These are phyloP conservation scores for Patella ulyssiponensis DNA, from an alignment of 2,888 invertebrate species.

Conservation along the genomic window DNA sequence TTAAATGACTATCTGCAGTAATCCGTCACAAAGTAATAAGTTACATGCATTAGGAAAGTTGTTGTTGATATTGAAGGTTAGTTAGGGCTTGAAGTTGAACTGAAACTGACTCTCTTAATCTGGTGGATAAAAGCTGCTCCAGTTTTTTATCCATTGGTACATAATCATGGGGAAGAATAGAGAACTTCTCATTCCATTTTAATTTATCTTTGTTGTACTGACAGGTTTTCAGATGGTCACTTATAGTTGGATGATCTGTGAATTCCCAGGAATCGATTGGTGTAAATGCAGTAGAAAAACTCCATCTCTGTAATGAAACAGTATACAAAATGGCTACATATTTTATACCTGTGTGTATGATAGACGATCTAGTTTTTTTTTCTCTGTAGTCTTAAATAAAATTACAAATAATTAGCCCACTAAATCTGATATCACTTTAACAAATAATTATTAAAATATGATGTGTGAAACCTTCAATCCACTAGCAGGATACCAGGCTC, in stretches of 20 bases:
- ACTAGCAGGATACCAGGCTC: no score
- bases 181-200: constrained; percentile 21
- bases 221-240: constrained; percentile 72
- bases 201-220: constrained; percentile 63
- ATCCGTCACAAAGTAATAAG: no score
- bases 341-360: background rate
- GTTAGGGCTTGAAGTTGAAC: constrained; percentile 10
- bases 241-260: constrained; percentile 63
- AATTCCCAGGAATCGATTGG: constrained; percentile 72
- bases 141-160: constrained; percentile 23
- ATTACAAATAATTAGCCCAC: background rate
- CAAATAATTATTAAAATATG: background rate
- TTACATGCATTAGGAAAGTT: no score
- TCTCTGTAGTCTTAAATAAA: background rate
- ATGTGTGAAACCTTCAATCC: no score
- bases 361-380: background rate
- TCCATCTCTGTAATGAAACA: constrained; percentile 69
- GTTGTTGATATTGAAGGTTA: no score
- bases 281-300: constrained; percentile 72
- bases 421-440: background rate
- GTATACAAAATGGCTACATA: background rate
- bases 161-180: constrained; percentile 21
- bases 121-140: constrained; percentile 13
- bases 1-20: no score
- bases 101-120: constrained; percentile 21